Percentiles rank a stretch among this genome's conserved stretches.
phyloP scores from a whole-genome alignment of 2,888 invertebrate genomes.

The Ichneumon xanthorius region DNA sequence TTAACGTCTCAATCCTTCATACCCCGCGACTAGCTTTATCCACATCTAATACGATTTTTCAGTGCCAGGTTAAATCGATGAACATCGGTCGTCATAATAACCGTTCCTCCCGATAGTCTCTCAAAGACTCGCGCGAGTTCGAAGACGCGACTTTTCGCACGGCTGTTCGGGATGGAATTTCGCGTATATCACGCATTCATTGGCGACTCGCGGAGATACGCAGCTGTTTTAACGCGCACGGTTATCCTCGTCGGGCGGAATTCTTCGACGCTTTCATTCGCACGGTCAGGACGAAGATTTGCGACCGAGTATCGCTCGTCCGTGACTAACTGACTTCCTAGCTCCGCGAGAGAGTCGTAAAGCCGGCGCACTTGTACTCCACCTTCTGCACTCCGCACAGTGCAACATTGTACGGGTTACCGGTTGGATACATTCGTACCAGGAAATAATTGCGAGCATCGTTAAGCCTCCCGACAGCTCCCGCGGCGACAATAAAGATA shows the following conservation, averaged over 20 bases:
- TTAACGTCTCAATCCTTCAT: constrained; percentile 25
- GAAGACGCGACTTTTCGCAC: constrained; percentile 32
- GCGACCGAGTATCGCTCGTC: constrained; percentile 55
- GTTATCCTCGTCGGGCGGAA: constrained; percentile 11
- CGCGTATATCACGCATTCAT: constrained; percentile 47
- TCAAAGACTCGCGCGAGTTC: background rate
- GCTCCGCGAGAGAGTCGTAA: background rate
- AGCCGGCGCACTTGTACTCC: background rate
- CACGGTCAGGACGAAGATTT: constrained; percentile 31
- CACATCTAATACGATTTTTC: constrained; percentile 3
- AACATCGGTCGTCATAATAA: no score
- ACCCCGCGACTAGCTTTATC: background rate
- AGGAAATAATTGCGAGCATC: background rate
- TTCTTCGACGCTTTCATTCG: constrained; percentile 27
- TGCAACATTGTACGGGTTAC: background rate
- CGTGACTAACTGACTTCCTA: constrained; percentile 61
- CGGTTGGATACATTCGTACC: background rate
- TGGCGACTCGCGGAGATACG: background rate
- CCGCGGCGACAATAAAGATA: background rate
- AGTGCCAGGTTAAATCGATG: constrained; percentile 53
- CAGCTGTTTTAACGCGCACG: background rate
- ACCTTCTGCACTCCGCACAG: constrained; percentile 7
- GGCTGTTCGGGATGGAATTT: constrained; percentile 29
- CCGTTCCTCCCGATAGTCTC: background rate
- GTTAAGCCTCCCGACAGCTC: background rate